phyloP scores from a whole-genome alignment of 2,888 invertebrate species.

The Acleris sparsana region DNA sequence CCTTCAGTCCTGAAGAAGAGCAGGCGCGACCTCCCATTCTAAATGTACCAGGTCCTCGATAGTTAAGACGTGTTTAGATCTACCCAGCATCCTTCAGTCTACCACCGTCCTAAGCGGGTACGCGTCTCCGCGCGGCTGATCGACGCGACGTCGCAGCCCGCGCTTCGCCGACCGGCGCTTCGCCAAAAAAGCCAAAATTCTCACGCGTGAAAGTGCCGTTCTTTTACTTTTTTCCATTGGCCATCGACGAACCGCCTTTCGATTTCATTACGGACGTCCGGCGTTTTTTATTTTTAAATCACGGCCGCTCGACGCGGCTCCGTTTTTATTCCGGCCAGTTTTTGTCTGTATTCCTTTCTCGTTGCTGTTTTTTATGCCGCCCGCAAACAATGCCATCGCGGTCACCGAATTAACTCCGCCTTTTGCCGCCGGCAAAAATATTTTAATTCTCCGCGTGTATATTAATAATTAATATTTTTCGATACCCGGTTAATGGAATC shows the following conservation, averaged over 20 bases:
- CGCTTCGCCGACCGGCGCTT: background rate
- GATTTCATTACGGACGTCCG: conserved; percentile 83
- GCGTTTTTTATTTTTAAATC: conserved; percentile 82
- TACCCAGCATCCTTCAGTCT: background rate
- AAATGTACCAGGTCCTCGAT: too few species aligned
- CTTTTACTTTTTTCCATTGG: conserved; percentile 81
- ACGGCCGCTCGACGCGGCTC: conserved; percentile 68
- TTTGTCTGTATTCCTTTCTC: conserved; percentile 74
- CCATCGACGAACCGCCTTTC: conserved; percentile 83
- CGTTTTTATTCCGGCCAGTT: conserved; percentile 67
- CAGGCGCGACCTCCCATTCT: too few species aligned
- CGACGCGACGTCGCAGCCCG: conserved; percentile 1
- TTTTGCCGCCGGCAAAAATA: conserved; percentile 79
- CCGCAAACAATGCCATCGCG: conserved; percentile 81
- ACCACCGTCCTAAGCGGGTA: background rate
- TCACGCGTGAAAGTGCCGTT: conserved; percentile 81
- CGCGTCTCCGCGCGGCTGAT: background rate
- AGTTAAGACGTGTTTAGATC: too few species aligned
- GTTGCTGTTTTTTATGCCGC: conserved; percentile 76
- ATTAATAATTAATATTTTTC: conserved; percentile 84
- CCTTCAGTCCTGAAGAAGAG: too few species aligned
- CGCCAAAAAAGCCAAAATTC: conserved; percentile 71
- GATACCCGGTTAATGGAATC: conserved; percentile 74
- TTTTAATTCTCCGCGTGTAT: conserved; percentile 79
- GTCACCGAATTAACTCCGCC: conserved; percentile 81